Evolutionary conservation across 2,888 invertebrate genomes (phyloP), one percentile per base, ranked within the genome.

Genomic region (Euspilapteryx auroguttella): DNA sequence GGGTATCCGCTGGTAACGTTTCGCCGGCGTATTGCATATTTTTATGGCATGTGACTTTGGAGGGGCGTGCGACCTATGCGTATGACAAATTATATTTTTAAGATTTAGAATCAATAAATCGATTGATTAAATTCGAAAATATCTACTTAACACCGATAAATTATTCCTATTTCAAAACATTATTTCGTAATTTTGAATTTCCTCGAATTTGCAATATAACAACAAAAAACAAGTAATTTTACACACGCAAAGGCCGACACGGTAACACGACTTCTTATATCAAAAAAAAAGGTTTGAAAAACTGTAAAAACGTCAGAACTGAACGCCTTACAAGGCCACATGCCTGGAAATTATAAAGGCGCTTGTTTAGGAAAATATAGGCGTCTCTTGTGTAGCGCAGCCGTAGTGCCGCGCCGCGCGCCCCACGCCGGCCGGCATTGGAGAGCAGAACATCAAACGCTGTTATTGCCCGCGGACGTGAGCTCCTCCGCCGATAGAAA

Each of bases 401-500:
- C 47, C 71, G 75, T 73, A 68, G 66, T 65, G 69, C 71, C 71
- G 59, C 57, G 49, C 57, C 59, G 62, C 68, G 66, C 66, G 55
- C 62, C 63, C 40, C 68, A 12, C n/a, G 22, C 57, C 62, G 31
- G 48, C 68, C 59, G 68, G 76, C 61, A 77, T 77, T 77, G 77
- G 77, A 73, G 75, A 69, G 71, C 65, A 71, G 76, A 76, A 55
- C 76, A 77, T 77, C 77, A 77, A 77, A 76, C 66, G 59, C 37
- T 49, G 71, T 73, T 73, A 71, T 69, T 55, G 61, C 62, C 66
- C 62, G 62, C 65, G 71, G 73, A 69, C 73, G 76, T 73, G 71
- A 51, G 47, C 50, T 37, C 49, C 40, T 52, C 46, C 48, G 36
- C 39, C 33, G 57, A 64, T 38, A 51, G 55, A 53, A 71, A 68